Evolutionary conservation across 2,113 vertebrate genomes (phyloP).

Genomic region (Cyprichromis sp.): DNA sequence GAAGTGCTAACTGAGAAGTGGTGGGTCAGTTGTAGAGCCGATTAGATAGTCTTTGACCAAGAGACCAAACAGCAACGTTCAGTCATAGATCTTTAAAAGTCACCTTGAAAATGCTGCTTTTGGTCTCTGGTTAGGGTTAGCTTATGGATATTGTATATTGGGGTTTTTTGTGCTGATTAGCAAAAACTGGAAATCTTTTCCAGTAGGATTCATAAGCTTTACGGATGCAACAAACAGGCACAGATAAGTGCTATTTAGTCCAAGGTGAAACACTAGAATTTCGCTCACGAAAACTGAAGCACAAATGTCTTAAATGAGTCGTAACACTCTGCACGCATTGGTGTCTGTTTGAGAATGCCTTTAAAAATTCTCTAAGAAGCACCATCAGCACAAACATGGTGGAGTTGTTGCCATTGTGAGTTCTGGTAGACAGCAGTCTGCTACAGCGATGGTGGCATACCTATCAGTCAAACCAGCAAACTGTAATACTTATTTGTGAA

Average conservation of each 20-base stretch:
- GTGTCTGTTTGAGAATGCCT: not conserved
- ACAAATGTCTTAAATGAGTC: not conserved
- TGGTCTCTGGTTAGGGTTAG: not conserved
- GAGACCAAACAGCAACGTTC: not conserved
- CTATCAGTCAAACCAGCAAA: not conserved
- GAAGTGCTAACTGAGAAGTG: not conserved
- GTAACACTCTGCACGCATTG: accelerated
- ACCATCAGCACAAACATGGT: not conserved
- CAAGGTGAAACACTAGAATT: not conserved
- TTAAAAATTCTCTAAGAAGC: not conserved
- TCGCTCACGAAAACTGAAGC: accelerated
- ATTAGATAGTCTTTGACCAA: not conserved
- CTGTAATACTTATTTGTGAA: not conserved
- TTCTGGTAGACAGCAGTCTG: not conserved
- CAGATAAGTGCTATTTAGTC: not conserved
- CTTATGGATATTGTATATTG: not conserved
- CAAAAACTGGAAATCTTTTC: not conserved
- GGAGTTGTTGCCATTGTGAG: not conserved
- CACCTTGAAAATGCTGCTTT: not conserved
- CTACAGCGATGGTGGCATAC: not conserved
- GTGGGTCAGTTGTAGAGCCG: not conserved
- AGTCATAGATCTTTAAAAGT: not conserved
- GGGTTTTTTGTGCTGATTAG: accelerated
- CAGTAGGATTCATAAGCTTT: not conserved
- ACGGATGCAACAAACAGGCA: not conserved